These are phyloP conservation scores for Noctua pronuba DNA, from an alignment of 2,888 invertebrate genomes.

Conservation along the genomic window DNA sequence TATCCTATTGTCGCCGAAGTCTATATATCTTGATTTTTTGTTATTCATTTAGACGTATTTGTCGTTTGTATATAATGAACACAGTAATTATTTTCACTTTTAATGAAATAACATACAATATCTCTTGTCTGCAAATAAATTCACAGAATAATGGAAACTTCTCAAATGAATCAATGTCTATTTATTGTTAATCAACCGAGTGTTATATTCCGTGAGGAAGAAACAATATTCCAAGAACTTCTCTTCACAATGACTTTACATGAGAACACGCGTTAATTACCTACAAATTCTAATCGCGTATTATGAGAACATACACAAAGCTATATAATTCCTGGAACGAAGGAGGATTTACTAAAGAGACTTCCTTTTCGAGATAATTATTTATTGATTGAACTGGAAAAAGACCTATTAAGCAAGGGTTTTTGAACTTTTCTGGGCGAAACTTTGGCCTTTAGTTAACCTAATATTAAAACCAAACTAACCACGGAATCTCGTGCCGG, in stretches of 20 bases:
- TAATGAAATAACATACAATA: too few relatives aligned
- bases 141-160: too few relatives aligned
- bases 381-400: not conserved
- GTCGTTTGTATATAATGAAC: too few relatives aligned
- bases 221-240: not conserved
- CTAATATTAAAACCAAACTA: not conserved
- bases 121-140: too few relatives aligned
- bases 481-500: not conserved
- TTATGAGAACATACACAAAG: not conserved
- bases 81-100: too few relatives aligned
- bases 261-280: not conserved
- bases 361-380: not conserved
- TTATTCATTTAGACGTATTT: too few relatives aligned
- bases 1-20: too few relatives aligned
- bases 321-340: not conserved
- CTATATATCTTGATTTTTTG: too few relatives aligned
- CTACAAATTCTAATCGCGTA: not conserved
- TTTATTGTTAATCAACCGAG: not conserved
- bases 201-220: not conserved
- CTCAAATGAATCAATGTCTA: too few relatives aligned
- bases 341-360: not conserved
- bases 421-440: not conserved
- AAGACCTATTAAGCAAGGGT: not conserved
- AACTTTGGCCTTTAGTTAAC: not conserved
- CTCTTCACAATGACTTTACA: not conserved